Evolutionary conservation across 2,888 invertebrate genomes (phyloP), one percentile per base, ranked within the genome.

Genomic region (Dryococelus australis): DNA sequence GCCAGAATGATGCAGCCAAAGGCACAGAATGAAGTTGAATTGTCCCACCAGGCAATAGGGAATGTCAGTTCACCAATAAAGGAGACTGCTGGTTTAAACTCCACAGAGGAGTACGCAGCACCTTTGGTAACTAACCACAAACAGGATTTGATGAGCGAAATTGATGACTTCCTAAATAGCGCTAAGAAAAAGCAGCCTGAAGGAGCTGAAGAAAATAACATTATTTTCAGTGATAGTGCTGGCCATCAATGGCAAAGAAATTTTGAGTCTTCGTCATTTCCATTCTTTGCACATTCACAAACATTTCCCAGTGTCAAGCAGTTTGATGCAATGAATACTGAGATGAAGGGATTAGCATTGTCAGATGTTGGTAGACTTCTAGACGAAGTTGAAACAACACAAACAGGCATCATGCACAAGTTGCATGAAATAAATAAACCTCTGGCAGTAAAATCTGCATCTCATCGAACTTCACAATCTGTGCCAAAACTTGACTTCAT

Each of bases 291-390:
- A 35, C 16, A 65, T n/a, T 65, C n/a, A 65, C 65, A 65, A 24
- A n/a, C n/a, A 65, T 65, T 65, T 20, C 65, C 65, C n/a, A 24
- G 10, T 24, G n/a, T n/a, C n/a, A 65, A n/a, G 6, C 65, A 65
- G 8, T n/a, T 16, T 65, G 26, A 26, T 65, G 26, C 26, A 79
- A 47, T 81, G 79, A 43, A 51, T 81, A 24, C 43, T 27, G 85
- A 86, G 65, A 80, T 27, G 79, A 87, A 86, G 13, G 80, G 87
- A 27, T 80, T 92, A 90, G 92, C 92, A 88, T 90, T 93, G 27
- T 90, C 91, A 12, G 93, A 93, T 89, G 92, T 93, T 0, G 92
- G 93, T 83, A 91, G 92, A 81, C 90, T 93, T 87, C 90, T 93
- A 51, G 91, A 91, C 87, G 92, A 92, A 88, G 92, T 93, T 91